Evolutionary conservation across 2,113 vertebrate species (phyloP).

Genomic region (Sinosuthora webbiana): DNA sequence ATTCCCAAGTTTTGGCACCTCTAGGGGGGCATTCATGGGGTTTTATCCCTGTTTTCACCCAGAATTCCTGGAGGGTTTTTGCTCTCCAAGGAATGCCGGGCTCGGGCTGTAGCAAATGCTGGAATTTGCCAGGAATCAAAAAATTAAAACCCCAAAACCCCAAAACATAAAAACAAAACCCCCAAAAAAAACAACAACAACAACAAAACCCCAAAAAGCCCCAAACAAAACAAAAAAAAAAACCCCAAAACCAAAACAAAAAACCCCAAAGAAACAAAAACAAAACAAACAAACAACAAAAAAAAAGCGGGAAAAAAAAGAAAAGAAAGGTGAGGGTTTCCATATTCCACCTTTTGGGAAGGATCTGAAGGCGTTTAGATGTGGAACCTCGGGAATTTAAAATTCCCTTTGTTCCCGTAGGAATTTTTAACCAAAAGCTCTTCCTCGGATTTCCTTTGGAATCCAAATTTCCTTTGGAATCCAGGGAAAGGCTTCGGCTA

Average conservation of each 20-base stretch:
- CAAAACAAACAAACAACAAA: too few relatives aligned
- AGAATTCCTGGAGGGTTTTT: background rate
- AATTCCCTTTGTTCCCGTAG: too few relatives aligned
- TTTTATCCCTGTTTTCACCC: background rate
- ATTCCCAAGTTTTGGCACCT: background rate
- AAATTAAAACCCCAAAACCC: background rate
- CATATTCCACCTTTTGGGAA: background rate
- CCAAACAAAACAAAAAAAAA: too few relatives aligned
- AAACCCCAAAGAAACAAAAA: too few relatives aligned
- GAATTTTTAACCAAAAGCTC: too few relatives aligned
- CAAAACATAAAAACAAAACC: too few relatives aligned
- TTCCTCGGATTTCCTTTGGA: background rate
- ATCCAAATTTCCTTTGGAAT: background rate
- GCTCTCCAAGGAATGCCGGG: background rate
- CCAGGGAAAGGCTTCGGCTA: background rate
- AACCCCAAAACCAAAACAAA: too few relatives aligned
- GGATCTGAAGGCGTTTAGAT: too few relatives aligned
- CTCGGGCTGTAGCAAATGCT: rapidly evolving
- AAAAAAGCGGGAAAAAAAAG: background rate
- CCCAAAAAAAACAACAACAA: too few relatives aligned
- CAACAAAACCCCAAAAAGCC: too few relatives aligned
- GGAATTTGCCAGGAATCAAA: background rate
- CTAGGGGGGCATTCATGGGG: rapidly evolving
- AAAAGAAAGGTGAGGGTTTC: background rate
- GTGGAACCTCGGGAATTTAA: too few relatives aligned